Evolutionary conservation across 2,888 invertebrate genomes (phyloP), one percentile per base, ranked within the genome.

Genomic region (Nudaria mundana): DNA sequence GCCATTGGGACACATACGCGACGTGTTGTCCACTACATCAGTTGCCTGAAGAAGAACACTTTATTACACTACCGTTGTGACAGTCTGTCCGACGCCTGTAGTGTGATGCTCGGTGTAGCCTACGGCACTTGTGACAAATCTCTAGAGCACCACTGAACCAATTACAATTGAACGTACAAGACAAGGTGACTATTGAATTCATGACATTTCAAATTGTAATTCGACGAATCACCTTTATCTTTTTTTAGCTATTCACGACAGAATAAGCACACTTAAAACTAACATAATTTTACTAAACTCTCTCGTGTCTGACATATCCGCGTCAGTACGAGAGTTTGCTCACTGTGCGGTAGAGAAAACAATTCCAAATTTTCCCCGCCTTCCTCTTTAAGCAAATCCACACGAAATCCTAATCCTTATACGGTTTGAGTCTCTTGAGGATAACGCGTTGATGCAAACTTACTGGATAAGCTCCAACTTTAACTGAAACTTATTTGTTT

Each of bases 341-440:
- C 64, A 67, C 61, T 68, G 70, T 75, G 76, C 66, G 76, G 71
- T 66, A 59, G 66, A 76, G 79, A 73, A 75, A 85, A 82, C 81
- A 81, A 80, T 82, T 78, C 80, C 63, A 73, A 77, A 82, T 80
- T 78, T 78, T 75, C 77, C 69, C 68, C 68, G 66, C 68, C 70
- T 75, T 71, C 71, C 71, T 73, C 76, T 81, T 76, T 79, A 80
- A 75, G 78, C 73, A 81, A 84, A 85, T 82, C 79, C 77, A 62
- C 74, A 75, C 73, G 69, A 78, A 81, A 79, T 77, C 78, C 75
- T 81, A 77, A 83, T 81, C 81, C 81, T 73, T 78, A 78, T 79
- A 79, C 71, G 76, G 74, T 63, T 64, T 65, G 63, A 68, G 67
- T 73, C 75, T 61, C 70, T 44, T n/a, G 56, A 69, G 74, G 71